Evolutionary conservation across 2,888 invertebrate species (phyloP).

Genomic region (Athalia cordata): DNA sequence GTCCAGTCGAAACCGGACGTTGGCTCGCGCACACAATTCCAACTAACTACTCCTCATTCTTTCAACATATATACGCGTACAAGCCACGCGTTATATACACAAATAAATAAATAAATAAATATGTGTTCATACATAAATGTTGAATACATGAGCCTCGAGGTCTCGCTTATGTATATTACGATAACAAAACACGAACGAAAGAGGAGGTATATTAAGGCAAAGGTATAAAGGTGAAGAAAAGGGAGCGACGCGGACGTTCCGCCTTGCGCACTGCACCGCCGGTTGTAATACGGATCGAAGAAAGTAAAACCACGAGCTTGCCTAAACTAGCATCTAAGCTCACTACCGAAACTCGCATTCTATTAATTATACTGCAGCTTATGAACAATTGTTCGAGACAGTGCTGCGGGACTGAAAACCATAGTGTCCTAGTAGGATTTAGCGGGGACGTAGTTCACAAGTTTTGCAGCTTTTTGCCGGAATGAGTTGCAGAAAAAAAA

Average conservation of each 20-base stretch:
- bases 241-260: too few species aligned
- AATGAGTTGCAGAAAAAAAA: too few species aligned
- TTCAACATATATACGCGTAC: neutral
- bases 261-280: too few species aligned
- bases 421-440: neutral
- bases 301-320: neutral
- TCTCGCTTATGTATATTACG: too few species aligned
- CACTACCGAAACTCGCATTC: neutral
- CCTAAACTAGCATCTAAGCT: conserved; percentile 31
- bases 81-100: conserved; percentile 24
- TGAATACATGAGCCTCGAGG: too few species aligned
- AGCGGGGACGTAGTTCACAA: neutral
- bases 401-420: neutral
- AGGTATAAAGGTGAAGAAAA: neutral
- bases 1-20: conserved; percentile 34
- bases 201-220: neutral
- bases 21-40: conserved; percentile 13
- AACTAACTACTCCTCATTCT: neutral
- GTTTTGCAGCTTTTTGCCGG: too few species aligned
- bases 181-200: too few species aligned
- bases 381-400: conserved; percentile 35
- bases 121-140: too few species aligned
- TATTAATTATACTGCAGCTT: neutral
- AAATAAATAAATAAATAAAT: too few species aligned
- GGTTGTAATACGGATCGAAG: neutral